Conservation (phyloP, 92 coral and sea anemone genomes). For the Pocillopora meandrina region DNA sequence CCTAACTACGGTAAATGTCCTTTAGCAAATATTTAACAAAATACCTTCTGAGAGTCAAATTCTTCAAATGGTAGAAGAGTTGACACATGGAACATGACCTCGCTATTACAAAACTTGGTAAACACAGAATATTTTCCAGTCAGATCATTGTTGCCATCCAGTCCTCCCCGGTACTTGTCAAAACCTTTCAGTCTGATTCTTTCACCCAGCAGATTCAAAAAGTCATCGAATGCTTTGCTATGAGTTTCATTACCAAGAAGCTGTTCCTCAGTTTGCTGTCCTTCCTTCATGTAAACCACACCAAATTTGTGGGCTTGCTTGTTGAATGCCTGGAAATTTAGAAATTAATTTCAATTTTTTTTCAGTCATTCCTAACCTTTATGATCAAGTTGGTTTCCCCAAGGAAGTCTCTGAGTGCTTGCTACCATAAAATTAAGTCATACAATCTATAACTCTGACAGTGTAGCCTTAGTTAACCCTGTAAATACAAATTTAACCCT, state of each 20-base stretch:
- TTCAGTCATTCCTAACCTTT: neutral
- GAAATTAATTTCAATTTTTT: neutral
- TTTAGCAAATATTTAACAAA: neutral
- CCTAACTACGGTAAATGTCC: neutral
- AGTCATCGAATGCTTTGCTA: slow-evolving; percentile 88
- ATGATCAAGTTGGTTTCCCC: too few relatives aligned
- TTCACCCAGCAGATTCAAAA: slow-evolving; percentile 81
- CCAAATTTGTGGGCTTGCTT: slow-evolving; percentile 95
- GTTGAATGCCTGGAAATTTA: slow-evolving; percentile 68
- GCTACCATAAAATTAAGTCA: too few relatives aligned
- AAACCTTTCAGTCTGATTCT: slow-evolving; percentile 82
- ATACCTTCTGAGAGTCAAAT: slow-evolving; percentile 85
- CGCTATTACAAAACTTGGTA: slow-evolving; percentile 73
- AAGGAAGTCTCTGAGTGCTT: too few relatives aligned
- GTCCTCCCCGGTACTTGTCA: slow-evolving; percentile 86
- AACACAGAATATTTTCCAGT: slow-evolving; percentile 94
- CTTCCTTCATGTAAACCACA: slow-evolving; percentile 87
- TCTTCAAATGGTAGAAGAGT: slow-evolving; percentile 90
- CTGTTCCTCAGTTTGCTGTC: slow-evolving; percentile 88
- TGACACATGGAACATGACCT: slow-evolving; percentile 95
- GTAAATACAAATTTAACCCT: too few relatives aligned
- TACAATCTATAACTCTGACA: too few relatives aligned
- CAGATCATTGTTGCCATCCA: slow-evolving; percentile 75
- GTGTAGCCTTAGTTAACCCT: too few relatives aligned
- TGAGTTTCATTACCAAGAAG: slow-evolving; percentile 84